Evolutionary conservation across 1,140 invertebrate species (phyloP).

Genomic region (Eupeodes corollae): DNA sequence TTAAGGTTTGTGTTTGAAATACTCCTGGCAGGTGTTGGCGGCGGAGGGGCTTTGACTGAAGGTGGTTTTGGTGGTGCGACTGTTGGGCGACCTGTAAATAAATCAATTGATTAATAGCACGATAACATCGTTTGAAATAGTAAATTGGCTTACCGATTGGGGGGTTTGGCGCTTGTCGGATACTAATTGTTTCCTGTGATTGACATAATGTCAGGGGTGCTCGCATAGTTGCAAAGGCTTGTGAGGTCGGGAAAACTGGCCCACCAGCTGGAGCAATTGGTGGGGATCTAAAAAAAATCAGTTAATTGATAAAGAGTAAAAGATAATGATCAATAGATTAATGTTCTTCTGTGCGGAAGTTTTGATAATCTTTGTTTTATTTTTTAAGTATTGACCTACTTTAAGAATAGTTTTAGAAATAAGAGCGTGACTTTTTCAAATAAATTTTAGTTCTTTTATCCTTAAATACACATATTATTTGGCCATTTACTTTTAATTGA

Average conservation of each 20-base stretch:
- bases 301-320: no score
- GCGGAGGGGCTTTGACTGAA: constrained; percentile 32
- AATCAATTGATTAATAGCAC: neutral
- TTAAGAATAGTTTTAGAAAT: no score
- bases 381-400: no score
- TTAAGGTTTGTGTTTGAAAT: constrained; percentile 34
- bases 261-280: constrained; percentile 23
- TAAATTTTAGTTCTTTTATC: no score
- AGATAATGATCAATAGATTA: no score
- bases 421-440: no score
- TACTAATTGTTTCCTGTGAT: constrained; percentile 20
- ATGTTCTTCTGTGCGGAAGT: no score
- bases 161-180: constrained; percentile 26
- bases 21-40: constrained; percentile 33
- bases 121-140: neutral
- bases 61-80: constrained; percentile 26
- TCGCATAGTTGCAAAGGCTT: constrained; percentile 33
- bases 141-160: constrained; percentile 25
- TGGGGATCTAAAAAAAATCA: constrained; percentile 22
- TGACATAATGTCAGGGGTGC: constrained; percentile 18
- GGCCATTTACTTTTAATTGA: no score
- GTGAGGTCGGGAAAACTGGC: constrained; percentile 26
- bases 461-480: no score
- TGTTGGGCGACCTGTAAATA: constrained; percentile 13
- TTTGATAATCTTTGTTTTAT: no score